Conservation (phyloP, 2,797 vertebrate species). For the Sebastes oblongus region DNA sequence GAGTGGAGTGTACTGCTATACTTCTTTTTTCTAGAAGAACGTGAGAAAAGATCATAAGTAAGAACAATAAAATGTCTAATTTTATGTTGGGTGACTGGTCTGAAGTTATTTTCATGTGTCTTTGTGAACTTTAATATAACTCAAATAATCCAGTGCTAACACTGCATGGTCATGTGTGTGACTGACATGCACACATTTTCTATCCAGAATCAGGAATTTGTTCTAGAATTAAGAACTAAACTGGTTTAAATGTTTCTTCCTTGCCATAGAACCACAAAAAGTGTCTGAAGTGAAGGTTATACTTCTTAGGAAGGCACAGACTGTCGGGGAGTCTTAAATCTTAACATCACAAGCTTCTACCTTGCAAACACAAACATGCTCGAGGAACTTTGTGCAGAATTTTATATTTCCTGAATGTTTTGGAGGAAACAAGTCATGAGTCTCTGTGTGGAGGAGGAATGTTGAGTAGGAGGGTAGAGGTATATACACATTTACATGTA, state of each 20-base stretch:
- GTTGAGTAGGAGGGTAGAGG: neutral
- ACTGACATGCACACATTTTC: neutral
- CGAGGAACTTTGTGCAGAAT: neutral
- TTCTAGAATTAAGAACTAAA: neutral
- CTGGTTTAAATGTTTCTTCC: neutral
- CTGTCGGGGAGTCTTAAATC: neutral
- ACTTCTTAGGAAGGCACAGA: neutral
- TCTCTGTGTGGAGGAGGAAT: neutral
- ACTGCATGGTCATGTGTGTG: neutral
- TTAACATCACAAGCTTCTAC: neutral
- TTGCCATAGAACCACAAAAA: neutral
- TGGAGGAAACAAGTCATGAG: neutral
- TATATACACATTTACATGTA: neutral
- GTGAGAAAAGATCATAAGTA: conserved; percentile 70
- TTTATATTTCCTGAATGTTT: neutral
- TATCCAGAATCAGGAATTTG: neutral
- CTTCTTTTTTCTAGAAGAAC: conserved; percentile 83
- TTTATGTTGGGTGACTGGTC: conserved; percentile 30
- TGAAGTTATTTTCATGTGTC: conserved; percentile 2
- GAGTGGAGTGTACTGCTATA: conserved; percentile 83
- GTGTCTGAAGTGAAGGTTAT: neutral
- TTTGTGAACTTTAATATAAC: neutral
- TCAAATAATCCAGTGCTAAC: neutral
- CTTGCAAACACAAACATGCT: neutral
- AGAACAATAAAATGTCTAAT: conserved; percentile 68